Percentiles rank a stretch among this genome's conserved stretches.
phyloP scores from a whole-genome alignment of 2,797 vertebrate genomes.

The Vultur gryphus region DNA sequence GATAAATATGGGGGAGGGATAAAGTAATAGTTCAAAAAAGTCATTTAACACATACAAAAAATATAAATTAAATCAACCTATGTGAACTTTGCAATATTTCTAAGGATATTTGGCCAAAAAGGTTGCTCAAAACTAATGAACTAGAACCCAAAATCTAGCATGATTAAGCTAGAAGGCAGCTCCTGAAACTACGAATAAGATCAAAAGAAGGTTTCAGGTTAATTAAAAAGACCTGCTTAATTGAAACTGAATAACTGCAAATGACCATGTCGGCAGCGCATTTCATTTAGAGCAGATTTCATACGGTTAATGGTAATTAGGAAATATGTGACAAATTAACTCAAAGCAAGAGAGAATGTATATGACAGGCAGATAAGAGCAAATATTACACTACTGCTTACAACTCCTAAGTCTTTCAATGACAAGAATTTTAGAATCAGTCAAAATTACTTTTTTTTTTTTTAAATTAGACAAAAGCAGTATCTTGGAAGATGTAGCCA shows the following conservation, averaged over 20 bases:
- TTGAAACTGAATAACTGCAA: background rate
- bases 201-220: background rate
- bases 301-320: background rate
- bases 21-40: background rate
- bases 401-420: background rate
- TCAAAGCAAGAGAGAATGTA: background rate
- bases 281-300: background rate
- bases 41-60: background rate
- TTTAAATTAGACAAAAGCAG: background rate
- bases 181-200: background rate
- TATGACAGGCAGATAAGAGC: background rate
- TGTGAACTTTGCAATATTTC: background rate
- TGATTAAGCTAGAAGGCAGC: background rate
- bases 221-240: background rate
- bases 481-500: background rate
- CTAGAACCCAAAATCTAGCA: background rate
- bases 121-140: background rate
- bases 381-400: background rate
- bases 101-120: background rate
- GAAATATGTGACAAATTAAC: slow-evolving; percentile 5
- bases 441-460: background rate
- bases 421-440: background rate
- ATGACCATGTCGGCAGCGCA: background rate
- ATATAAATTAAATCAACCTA: background rate
- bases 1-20: background rate